Percentiles rank a stretch among this genome's conserved stretches.
phyloP scores from a whole-genome alignment of 2,888 invertebrate species.

The Latrodectus elegans region DNA sequence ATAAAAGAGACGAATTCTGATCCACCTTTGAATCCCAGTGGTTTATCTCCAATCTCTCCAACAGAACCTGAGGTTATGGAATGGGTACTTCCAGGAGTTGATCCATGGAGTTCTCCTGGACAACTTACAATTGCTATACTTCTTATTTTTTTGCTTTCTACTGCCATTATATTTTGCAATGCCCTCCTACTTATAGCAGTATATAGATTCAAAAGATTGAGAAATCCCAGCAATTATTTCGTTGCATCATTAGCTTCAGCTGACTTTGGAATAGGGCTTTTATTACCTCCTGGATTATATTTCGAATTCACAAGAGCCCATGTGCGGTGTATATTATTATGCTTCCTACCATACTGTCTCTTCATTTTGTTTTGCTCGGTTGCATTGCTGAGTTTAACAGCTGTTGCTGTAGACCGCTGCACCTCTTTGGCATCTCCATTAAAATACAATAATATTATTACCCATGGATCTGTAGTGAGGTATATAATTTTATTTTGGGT shows the following conservation, averaged over 20 bases:
- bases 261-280: conserved; percentile 80
- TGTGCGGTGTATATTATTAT: conserved; percentile 75
- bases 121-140: conserved; percentile 54
- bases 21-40: conserved; percentile 32
- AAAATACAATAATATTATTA: conserved; percentile 80
- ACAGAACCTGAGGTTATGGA: conserved; percentile 38
- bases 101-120: conserved; percentile 48
- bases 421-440: conserved; percentile 80
- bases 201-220: conserved; percentile 79
- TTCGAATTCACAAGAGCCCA: conserved; percentile 77
- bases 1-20: conserved; percentile 16
- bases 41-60: not conserved
- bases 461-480: conserved; percentile 79
- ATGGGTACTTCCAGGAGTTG: conserved; percentile 30
- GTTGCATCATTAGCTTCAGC: conserved; percentile 80
- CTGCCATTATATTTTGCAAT: conserved; percentile 80
- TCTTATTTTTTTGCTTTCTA: conserved; percentile 71
- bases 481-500: conserved; percentile 80
- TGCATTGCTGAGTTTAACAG: conserved; percentile 79
- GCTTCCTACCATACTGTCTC: conserved; percentile 79
- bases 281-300: conserved; percentile 80
- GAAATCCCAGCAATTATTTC: conserved; percentile 81
- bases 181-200: conserved; percentile 80
- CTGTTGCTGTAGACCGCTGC: conserved; percentile 80
- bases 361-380: conserved; percentile 80